Conservation (phyloP, 2,797 vertebrate genomes). For the Eleutherodactylus coqui region DNA sequence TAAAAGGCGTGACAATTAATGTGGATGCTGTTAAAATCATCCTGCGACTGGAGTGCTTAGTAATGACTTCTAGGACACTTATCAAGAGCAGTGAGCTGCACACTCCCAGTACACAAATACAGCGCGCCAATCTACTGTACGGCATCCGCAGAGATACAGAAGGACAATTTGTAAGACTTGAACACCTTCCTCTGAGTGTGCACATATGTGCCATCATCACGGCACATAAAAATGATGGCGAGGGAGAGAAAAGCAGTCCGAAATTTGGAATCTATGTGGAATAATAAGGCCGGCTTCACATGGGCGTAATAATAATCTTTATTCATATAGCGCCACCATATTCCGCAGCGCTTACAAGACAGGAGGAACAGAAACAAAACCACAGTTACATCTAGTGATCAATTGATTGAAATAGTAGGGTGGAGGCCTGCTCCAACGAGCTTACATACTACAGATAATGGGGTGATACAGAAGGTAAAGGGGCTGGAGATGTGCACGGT, state of each 20-base stretch:
- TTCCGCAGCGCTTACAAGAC: too few relatives aligned
- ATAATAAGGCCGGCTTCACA: too few relatives aligned
- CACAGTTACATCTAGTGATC: too few relatives aligned
- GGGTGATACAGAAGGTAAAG: too few relatives aligned
- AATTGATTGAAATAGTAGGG: too few relatives aligned
- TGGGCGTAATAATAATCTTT: too few relatives aligned
- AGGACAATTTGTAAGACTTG: background rate
- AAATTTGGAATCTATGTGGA: background rate
- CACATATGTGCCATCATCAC: background rate
- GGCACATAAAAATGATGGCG: background rate
- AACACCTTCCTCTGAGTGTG: background rate
- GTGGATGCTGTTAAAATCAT: conserved; percentile 50
- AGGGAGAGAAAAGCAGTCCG: background rate
- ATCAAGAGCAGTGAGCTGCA: conserved; percentile 51
- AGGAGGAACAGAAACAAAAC: too few relatives aligned
- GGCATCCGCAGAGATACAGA: background rate
- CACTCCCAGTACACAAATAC: background rate
- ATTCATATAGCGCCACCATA: too few relatives aligned
- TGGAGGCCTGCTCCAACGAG: too few relatives aligned
- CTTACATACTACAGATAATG: too few relatives aligned
- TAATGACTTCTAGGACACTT: conserved; percentile 56
- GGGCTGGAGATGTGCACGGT: too few relatives aligned
- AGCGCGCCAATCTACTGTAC: background rate
- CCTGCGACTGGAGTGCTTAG: conserved; percentile 51
- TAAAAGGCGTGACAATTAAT: conserved; percentile 59